Percentiles rank a stretch among this genome's conserved stretches.
phyloP scores from a whole-genome alignment of 2,888 invertebrate genomes.

The Metallyticus violacea region DNA sequence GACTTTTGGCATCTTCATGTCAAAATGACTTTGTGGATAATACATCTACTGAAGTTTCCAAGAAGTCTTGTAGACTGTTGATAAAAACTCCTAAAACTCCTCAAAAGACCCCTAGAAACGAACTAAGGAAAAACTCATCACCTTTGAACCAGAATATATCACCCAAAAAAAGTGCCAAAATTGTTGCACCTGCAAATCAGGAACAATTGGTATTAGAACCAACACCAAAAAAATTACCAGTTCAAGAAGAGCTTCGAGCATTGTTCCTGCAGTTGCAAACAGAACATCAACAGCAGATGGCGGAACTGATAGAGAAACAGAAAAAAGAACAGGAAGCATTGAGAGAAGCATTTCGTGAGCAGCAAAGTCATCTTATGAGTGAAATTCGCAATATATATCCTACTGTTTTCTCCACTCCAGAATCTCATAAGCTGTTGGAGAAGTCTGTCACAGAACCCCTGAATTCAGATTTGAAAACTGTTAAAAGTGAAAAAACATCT shows the following conservation, averaged over 20 bases:
- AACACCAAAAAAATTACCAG: neutral
- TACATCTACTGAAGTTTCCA: neutral
- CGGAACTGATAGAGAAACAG: neutral
- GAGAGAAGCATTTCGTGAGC: neutral
- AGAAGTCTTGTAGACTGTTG: neutral
- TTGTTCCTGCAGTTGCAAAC: neutral
- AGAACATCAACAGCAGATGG: neutral
- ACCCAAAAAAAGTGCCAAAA: neutral
- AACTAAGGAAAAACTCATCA: no score
- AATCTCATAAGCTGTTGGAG: neutral
- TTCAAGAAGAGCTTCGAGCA: neutral
- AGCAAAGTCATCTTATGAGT: neutral
- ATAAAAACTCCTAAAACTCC: neutral
- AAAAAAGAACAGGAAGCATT: neutral
- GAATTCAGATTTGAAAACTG: neutral
- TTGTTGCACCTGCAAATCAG: neutral
- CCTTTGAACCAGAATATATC: neutral
- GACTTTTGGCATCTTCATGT: neutral
- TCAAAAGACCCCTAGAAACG: neutral
- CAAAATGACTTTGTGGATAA: neutral
- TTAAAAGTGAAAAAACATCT: neutral
- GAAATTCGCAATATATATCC: neutral
- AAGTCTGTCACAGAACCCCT: neutral
- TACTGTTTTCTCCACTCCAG: neutral
- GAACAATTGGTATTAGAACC: neutral